Base-by-base conservation (phyloP, 2,888 invertebrate genomes). In the Enoplolaimus lenunculus region DNA sequence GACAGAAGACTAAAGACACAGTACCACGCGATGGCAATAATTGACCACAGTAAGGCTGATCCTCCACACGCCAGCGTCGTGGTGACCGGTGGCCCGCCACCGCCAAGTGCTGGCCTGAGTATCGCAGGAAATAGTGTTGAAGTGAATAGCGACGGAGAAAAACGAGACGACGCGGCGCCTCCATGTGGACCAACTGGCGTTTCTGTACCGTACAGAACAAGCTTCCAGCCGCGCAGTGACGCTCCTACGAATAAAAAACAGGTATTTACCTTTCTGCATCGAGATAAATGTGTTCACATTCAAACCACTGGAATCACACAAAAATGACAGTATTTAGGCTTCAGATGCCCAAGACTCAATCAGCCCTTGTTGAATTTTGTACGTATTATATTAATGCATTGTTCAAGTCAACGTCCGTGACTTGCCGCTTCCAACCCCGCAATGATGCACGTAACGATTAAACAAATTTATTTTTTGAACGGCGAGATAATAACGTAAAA, bases 181-280 rank as follows among this genome's bases (percentile, higher is more conserved):
- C 79, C 79, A 13, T 64, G 60, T 7, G 75, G 73, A 2, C 77
- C 77, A 26, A 79, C 75, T 71, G 74, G 74, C 62, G 74, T 72
- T 2, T 71, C 74, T 26, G 80, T 80, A 3, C 80, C 80, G 72
- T 78, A 76, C 65, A 80, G 69, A 1, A 79, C 79, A 13, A 80
- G 73, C 57, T 78, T 77, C 80, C 80, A 80, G 72, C 77, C 77
- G 26, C 77, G 74, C 26, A 79, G 75, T 66, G 79, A 79, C 34
- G 79, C 79, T 67, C 77, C 79, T 78, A 73, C 29, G 75, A 74
- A 31, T 29, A 28, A 62, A 28, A 62, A 62, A 62, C n/a, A 7
- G 28, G 7, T 31, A 7, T 31, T 21, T 30, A 68, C 57, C 57
- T 7, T 21, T 2, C 28, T 60, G 2, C 2, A 2, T 13, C 26